These are phyloP conservation scores for Aeoliscus strigatus DNA, from an alignment of 2,797 vertebrate species.

Conservation along the genomic window DNA sequence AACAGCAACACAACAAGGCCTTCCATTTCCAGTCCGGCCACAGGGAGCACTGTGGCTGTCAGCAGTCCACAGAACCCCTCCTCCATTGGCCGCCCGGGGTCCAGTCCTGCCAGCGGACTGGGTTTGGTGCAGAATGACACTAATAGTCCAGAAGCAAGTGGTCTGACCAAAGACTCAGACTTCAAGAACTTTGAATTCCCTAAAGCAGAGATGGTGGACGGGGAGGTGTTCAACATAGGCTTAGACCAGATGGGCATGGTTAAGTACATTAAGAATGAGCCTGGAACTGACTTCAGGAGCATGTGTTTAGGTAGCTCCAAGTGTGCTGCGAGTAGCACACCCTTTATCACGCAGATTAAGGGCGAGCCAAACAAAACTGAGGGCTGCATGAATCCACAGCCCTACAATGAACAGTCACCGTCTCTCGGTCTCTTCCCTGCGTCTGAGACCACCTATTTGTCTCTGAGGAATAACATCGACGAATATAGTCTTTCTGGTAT, in stretches of 20 bases:
- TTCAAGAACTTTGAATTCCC: conserved; percentile 87
- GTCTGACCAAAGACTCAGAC: conserved; percentile 76
- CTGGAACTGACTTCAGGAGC: conserved; percentile 86
- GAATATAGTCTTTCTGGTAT: conserved; percentile 98
- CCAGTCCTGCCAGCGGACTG: conserved; percentile 78
- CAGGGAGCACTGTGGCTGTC: conserved; percentile 79
- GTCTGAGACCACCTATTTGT: conserved; percentile 93
- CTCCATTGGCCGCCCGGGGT: conserved; percentile 76
- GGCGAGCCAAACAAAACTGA: conserved; percentile 88
- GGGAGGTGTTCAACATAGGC: conserved; percentile 81
- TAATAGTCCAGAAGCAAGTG: conserved; percentile 79
- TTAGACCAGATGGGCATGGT: conserved; percentile 86
- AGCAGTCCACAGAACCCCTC: conserved; percentile 85
- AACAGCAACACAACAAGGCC: conserved; percentile 80
- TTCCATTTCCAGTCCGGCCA: conserved; percentile 88
- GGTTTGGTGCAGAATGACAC: conserved; percentile 81
- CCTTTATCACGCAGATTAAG: conserved; percentile 90
- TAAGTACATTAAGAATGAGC: conserved; percentile 96
- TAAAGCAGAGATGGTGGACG: conserved; percentile 89
- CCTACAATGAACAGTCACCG: conserved; percentile 80
- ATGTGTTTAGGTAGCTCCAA: conserved; percentile 88
- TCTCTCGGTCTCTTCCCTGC: conserved; percentile 86
- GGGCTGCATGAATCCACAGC: conserved; percentile 85
- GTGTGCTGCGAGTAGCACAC: conserved; percentile 72
- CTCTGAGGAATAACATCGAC: conserved; percentile 97